Base-by-base conservation (phyloP, 2,888 invertebrate species). In the Petrolisthes cinctipes region DNA sequence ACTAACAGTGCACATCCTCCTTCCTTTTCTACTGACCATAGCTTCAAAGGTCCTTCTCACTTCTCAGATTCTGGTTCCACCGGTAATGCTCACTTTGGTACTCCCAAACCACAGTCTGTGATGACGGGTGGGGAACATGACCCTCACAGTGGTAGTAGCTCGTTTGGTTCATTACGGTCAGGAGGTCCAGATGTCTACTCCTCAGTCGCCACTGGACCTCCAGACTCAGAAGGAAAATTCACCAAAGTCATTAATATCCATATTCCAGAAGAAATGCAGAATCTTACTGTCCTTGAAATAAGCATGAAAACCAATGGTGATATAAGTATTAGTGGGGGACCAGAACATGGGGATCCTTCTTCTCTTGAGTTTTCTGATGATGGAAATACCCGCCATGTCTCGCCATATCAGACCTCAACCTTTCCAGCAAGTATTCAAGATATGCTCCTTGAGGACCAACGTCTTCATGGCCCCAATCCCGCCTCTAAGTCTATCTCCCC, bases 241-340 rank as follows among this genome's bases (percentile, higher is more conserved):
- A 83, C 83, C 7, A 37, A 79, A 83, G 81, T 89, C 73, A 84
- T 89, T 20, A 89, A 86, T 51, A 89, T 89, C 37, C 81, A 83
- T 54, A 83, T 89, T 11, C 89, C 89, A 4, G 86, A 85, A 53
- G 87, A 87, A 66, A 84, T 87, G 23, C 85, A 87, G 51, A 79
- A 82, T 51, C 66, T 80, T 7, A 75, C 89, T 0, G 75, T 89
- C 20, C 78, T 89, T 57, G 89, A 89, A 66, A 85, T 89, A 3
- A 89, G 79, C 75, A 84, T 89, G 85, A 87, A 87, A 73, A 54
- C 89, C 23, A 87, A 89, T 51, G 89, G 89, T 17, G 86, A 89
- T 17, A 76, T 89, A 9, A 82, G 85, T 37, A 82, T 89, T n/a
- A 73, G 86, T n/a, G 81, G 86, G 54, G 80, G 82, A 37, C n/a